Evolutionary conservation across 53 echinoderm and acorn worm species (phyloP).

Genomic region (Holothuria leucospilota): DNA sequence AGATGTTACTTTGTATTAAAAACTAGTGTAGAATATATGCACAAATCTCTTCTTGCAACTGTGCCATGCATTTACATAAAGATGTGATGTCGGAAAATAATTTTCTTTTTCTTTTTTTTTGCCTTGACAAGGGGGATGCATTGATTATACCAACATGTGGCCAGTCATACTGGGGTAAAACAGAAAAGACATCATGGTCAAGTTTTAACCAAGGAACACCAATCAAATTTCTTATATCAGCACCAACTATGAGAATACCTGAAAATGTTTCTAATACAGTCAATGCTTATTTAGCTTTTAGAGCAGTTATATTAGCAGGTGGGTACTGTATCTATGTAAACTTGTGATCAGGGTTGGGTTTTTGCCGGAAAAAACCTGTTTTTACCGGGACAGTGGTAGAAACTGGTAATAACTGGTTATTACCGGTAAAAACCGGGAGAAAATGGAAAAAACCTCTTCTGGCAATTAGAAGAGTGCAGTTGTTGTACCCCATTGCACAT

Average conservation of each 20-base stretch:
- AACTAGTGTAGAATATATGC: too few species aligned
- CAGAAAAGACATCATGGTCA: constrained; percentile 82
- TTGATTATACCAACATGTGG: constrained; percentile 87
- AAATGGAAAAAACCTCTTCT: too few species aligned
- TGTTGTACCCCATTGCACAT: too few species aligned
- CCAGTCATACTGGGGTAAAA: constrained; percentile 85
- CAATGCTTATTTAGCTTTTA: constrained; percentile 81
- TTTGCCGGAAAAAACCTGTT: too few species aligned
- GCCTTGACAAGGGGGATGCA: constrained; percentile 83
- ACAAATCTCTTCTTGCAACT: too few species aligned
- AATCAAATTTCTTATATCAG: constrained; percentile 97
- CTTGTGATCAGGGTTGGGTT: background rate
- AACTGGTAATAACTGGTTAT: too few species aligned
- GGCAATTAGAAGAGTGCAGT: too few species aligned
- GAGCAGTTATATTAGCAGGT: constrained; percentile 93
- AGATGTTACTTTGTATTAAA: too few species aligned
- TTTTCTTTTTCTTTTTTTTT: background rate
- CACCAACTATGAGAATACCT: constrained; percentile 97
- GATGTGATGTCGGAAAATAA: too few species aligned
- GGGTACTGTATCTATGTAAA: background rate
- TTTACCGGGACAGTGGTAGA: too few species aligned
- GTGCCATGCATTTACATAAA: too few species aligned
- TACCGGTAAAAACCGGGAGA: too few species aligned
- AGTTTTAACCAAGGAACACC: constrained; percentile 90
- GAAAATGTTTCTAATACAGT: constrained; percentile 85